Evolutionary conservation across 2,888 invertebrate genomes (phyloP).

Genomic region (Oithona nana): DNA sequence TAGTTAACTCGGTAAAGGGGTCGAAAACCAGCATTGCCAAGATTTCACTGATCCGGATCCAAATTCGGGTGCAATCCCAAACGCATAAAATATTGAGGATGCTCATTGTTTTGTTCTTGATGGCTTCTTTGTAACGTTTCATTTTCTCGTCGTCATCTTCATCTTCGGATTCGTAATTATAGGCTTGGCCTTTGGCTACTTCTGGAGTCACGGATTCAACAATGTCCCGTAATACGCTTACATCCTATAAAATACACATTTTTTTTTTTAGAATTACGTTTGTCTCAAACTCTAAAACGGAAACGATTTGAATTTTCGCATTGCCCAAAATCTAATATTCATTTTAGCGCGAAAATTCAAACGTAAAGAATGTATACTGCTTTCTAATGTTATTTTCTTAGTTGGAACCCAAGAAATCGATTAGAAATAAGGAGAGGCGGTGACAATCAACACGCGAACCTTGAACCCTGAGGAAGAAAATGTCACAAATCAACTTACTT

Average conservation of each 20-base stretch:
- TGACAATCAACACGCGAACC: too few species aligned
- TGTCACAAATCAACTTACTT: not conserved
- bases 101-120: not conserved
- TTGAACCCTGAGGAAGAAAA: too few species aligned
- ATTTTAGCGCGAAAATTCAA: too few species aligned
- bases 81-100: constrained; percentile 23
- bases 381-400: too few species aligned
- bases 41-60: constrained; percentile 24
- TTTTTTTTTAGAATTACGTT: too few species aligned
- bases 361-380: too few species aligned
- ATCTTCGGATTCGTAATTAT: not conserved
- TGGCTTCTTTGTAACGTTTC: not conserved
- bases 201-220: constrained; percentile 67
- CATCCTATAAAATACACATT: constrained; percentile 51
- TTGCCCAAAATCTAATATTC: too few species aligned
- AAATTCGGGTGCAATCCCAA: constrained; percentile 26
- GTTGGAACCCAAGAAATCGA: too few species aligned
- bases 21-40: constrained; percentile 13
- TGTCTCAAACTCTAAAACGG: too few species aligned
- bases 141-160: constrained; percentile 11
- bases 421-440: too few species aligned
- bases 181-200: constrained; percentile 29
- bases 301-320: too few species aligned
- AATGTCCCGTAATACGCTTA: constrained; percentile 89
- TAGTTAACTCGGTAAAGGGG: constrained; percentile 19